Conservation (phyloP, 2,113 vertebrate species). For the Marmota monax region DNA sequence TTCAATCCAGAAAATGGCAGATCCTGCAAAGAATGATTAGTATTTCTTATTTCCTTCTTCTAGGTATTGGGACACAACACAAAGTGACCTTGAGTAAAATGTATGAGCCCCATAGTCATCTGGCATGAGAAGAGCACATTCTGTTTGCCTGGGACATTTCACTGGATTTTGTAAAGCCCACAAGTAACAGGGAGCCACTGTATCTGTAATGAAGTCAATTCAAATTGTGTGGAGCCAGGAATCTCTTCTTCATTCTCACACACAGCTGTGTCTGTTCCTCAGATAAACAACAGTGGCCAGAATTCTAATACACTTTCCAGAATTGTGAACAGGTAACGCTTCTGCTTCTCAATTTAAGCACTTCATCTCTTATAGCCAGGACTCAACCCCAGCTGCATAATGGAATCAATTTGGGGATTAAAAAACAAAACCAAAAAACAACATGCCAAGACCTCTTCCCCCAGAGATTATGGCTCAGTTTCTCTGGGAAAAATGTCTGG, state of each 20-base stretch:
- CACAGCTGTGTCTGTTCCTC: no score
- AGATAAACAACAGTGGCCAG: not conserved
- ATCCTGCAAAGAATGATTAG: not conserved
- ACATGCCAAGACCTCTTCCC: not conserved
- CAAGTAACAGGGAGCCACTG: not conserved
- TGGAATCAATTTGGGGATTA: not conserved
- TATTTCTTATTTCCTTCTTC: not conserved
- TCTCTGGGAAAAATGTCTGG: not conserved
- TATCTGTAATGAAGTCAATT: not conserved
- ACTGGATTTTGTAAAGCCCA: conserved; percentile 23
- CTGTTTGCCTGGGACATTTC: conserved; percentile 71
- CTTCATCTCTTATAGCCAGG: not conserved
- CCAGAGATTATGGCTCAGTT: not conserved
- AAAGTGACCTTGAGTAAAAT: conserved; percentile 31
- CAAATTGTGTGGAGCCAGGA: not conserved
- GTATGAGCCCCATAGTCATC: not conserved
- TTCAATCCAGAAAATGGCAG: not conserved
- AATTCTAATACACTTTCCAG: not conserved
- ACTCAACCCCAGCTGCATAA: not conserved
- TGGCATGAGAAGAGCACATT: conserved; percentile 58
- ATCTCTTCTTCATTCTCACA: not conserved
- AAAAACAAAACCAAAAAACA: not conserved
- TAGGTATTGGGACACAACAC: not conserved
- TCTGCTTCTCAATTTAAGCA: not conserved
- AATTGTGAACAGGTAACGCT: not conserved